phyloP scores from a whole-genome alignment of 2,797 vertebrate species.

The Intellagama lesueurii region DNA sequence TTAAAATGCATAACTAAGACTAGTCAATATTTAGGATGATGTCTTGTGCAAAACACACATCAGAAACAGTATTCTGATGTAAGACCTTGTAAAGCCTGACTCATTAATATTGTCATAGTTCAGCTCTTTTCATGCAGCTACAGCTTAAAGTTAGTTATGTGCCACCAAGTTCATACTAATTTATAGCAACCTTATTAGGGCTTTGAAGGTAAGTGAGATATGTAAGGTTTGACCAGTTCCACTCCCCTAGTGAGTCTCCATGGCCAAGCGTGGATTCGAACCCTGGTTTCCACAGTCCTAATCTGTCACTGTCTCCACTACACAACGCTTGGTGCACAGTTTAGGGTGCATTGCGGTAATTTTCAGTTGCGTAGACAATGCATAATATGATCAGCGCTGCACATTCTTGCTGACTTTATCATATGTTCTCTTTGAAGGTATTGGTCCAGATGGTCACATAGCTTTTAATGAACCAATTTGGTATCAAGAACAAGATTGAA shows the following conservation, averaged over 20 bases:
- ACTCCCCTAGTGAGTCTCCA: too few relatives aligned
- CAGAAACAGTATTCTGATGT: background rate
- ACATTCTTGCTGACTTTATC: constrained; percentile 50
- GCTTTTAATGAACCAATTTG: constrained; percentile 88
- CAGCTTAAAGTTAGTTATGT: background rate
- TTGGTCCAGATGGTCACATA: constrained; percentile 87
- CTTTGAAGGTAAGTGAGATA: too few relatives aligned
- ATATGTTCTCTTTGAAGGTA: constrained; percentile 79
- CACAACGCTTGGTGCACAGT: background rate
- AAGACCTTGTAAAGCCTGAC: background rate
- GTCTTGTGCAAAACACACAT: background rate
- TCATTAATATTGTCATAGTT: background rate
- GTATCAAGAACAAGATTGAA: constrained; percentile 86
- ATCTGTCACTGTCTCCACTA: too few relatives aligned
- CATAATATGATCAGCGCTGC: background rate
- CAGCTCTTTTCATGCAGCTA: background rate
- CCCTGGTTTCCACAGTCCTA: too few relatives aligned
- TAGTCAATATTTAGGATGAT: too few relatives aligned
- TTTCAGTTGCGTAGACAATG: background rate
- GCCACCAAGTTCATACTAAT: too few relatives aligned
- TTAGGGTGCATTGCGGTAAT: background rate
- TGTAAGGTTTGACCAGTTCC: too few relatives aligned
- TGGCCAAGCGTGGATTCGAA: too few relatives aligned
- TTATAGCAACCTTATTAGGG: too few relatives aligned
- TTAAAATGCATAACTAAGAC: too few relatives aligned